These are phyloP conservation scores for Sebastes alutus DNA, from an alignment of 2,797 vertebrate species.

Conservation along the genomic window DNA sequence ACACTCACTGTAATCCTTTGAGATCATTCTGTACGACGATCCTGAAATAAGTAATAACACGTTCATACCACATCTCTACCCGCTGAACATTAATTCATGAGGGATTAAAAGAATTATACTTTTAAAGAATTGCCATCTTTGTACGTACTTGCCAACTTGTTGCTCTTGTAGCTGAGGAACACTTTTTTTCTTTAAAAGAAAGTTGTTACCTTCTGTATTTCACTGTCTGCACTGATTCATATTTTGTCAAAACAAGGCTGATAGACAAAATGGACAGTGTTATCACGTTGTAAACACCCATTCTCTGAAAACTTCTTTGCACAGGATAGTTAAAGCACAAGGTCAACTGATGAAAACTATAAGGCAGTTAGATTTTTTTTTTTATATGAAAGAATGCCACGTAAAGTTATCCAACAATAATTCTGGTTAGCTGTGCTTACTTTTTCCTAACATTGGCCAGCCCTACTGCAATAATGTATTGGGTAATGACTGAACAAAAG, in stretches of 20 bases:
- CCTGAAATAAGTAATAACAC: neutral
- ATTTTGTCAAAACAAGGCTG: neutral
- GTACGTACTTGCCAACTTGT: conserved; percentile 19
- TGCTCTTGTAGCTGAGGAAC: conserved; percentile 13
- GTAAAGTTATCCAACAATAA: neutral
- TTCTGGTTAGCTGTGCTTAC: neutral
- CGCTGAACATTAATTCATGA: no score
- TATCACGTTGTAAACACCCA: neutral
- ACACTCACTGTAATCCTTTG: conserved; percentile 2
- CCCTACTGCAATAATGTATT: neutral
- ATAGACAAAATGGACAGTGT: neutral
- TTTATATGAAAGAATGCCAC: neutral
- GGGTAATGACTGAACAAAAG: neutral
- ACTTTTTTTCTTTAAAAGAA: no score
- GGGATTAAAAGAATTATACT: neutral
- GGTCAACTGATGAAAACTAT: neutral
- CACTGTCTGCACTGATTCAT: neutral
- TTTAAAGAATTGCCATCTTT: neutral
- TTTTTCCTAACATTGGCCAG: neutral
- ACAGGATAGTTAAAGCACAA: neutral
- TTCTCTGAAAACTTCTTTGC: neutral
- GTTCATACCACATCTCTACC: neutral
- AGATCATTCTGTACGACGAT: neutral
- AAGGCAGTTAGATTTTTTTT: neutral
- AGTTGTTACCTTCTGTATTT: neutral